Evolutionary conservation across 2,113 vertebrate species (phyloP).

Genomic region (Sphyrna mokarran): DNA sequence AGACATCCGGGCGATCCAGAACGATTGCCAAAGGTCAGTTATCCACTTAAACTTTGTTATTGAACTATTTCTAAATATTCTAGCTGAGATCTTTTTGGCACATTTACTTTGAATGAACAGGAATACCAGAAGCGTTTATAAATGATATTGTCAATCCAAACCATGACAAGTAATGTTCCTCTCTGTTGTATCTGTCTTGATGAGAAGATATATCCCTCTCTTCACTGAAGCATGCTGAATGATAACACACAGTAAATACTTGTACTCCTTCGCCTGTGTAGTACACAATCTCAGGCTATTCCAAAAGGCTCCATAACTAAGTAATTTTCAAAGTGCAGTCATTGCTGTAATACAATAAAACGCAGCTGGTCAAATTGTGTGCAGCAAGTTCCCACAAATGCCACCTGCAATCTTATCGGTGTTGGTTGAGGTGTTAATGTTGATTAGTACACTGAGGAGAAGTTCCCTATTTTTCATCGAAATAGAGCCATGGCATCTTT

Average conservation of each 20-base stretch:
- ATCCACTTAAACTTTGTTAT: background rate
- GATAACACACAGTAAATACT: background rate
- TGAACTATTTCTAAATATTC: background rate
- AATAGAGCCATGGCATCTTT: background rate
- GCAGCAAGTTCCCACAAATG: background rate
- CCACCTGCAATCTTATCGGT: background rate
- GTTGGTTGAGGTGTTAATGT: background rate
- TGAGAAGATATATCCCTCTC: background rate
- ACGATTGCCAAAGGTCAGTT: conserved; percentile 72
- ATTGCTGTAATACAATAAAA: background rate
- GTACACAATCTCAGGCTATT: background rate
- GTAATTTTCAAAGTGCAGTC: background rate
- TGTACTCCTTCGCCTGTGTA: background rate
- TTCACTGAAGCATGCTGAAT: background rate
- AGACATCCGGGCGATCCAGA: conserved; percentile 73
- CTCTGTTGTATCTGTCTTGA: background rate
- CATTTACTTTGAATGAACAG: background rate
- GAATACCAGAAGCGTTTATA: too few species aligned
- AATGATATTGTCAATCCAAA: background rate
- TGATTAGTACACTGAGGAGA: background rate
- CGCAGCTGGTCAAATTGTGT: background rate
- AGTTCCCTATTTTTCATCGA: background rate
- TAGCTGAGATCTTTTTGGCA: too few species aligned
- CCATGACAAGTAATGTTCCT: background rate
- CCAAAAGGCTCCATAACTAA: background rate